Conservation (phyloP, 2,888 invertebrate genomes). For the Buathra laborator region DNA sequence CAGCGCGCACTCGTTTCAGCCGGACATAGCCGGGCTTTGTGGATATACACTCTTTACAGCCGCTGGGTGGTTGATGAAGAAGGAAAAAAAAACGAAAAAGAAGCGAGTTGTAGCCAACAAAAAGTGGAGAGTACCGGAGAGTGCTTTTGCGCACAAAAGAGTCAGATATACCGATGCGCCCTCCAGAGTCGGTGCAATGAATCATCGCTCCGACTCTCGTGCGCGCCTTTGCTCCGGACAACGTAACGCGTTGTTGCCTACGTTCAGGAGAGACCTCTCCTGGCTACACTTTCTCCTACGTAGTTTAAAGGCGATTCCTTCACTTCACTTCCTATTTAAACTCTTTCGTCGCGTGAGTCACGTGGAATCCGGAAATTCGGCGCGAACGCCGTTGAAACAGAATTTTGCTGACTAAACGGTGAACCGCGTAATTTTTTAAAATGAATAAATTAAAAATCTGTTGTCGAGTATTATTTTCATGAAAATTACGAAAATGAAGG, state of each 20-base stretch:
- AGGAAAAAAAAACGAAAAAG: slow-evolving; percentile 20
- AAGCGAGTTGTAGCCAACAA: slow-evolving; percentile 23
- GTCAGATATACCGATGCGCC: slow-evolving; percentile 35
- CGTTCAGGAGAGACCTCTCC: slow-evolving; percentile 9
- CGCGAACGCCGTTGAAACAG: neutral
- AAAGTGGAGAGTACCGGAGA: slow-evolving; percentile 48
- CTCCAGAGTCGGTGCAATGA: slow-evolving; percentile 43
- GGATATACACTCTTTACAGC: slow-evolving; percentile 9
- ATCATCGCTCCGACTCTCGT: slow-evolving; percentile 57
- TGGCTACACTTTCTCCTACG: slow-evolving; percentile 44
- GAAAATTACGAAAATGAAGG: neutral
- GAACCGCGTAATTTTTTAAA: neutral
- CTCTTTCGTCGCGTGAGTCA: slow-evolving; percentile 56
- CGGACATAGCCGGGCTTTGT: slow-evolving; percentile 53
- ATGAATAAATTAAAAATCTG: neutral
- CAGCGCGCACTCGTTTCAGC: slow-evolving; percentile 47
- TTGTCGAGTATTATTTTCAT: neutral
- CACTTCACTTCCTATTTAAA: slow-evolving; percentile 18
- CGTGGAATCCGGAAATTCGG: slow-evolving; percentile 64
- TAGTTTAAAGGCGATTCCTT: slow-evolving; percentile 32
- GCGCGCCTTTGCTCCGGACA: slow-evolving; percentile 30
- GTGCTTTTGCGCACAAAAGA: slow-evolving; percentile 42
- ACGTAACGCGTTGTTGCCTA: slow-evolving; percentile 57
- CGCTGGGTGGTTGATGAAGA: slow-evolving; percentile 43
- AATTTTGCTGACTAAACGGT: neutral